Conservation (phyloP, 2,797 vertebrate genomes). For the Tenualosa thibaudeaui region DNA sequence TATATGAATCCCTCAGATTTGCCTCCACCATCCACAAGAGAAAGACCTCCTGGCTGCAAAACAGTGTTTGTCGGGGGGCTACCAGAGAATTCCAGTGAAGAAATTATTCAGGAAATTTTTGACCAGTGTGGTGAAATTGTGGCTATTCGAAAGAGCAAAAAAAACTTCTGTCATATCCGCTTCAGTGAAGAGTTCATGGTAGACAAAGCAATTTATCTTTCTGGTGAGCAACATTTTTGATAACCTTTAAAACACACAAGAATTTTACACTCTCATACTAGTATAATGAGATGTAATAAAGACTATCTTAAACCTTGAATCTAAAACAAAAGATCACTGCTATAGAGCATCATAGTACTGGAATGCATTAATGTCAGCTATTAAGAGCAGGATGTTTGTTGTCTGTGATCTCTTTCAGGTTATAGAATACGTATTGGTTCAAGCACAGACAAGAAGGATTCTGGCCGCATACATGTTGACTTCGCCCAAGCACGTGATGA, state of each 20-base stretch:
- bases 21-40: slow-evolving; percentile 85
- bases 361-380: not conserved
- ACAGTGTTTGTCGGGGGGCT: slow-evolving; percentile 88
- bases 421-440: slow-evolving; percentile 84
- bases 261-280: too few relatives aligned
- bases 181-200: slow-evolving; percentile 89
- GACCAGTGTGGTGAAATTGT: slow-evolving; percentile 87
- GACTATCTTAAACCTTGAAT: too few relatives aligned
- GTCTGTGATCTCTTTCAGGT: slow-evolving; percentile 60
- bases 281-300: too few relatives aligned
- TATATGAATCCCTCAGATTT: slow-evolving; percentile 71
- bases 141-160: slow-evolving; percentile 89
- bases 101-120: slow-evolving; percentile 87
- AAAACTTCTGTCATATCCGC: slow-evolving; percentile 91
- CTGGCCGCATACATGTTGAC: slow-evolving; percentile 82
- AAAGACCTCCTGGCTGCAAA: slow-evolving; percentile 86
- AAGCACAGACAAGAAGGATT: slow-evolving; percentile 86
- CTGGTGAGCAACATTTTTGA: slow-evolving; percentile 67
- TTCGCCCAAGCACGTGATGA: slow-evolving; percentile 85
- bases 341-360: not conserved
- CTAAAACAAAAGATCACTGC: too few relatives aligned
- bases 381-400: not conserved
- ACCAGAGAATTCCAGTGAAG: slow-evolving; percentile 86
- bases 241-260: too few relatives aligned
- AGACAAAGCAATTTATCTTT: slow-evolving; percentile 89